Percentiles rank a stretch among this genome's conserved stretches.
Evolutionary conservation across 2,113 vertebrate genomes (phyloP).

Genomic region (Phasianus colchicus): DNA sequence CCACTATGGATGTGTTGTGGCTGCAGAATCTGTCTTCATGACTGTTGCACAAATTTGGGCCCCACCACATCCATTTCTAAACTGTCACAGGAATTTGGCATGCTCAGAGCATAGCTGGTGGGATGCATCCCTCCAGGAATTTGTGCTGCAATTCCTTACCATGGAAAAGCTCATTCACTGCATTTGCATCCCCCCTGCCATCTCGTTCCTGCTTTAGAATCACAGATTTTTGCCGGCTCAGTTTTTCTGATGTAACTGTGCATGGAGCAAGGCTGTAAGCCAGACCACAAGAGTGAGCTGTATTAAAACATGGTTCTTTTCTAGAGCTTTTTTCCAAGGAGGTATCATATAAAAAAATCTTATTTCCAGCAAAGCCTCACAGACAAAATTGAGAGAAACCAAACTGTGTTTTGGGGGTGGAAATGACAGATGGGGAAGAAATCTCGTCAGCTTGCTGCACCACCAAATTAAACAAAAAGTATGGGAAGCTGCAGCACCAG

Average conservation of each 20-base stretch:
- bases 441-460: constrained; percentile 2
- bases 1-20: neutral
- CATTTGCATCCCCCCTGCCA: neutral
- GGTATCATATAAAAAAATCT: neutral
- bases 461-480: constrained; percentile 15
- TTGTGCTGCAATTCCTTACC: neutral
- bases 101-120: neutral
- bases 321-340: neutral
- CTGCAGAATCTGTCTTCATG: neutral
- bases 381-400: neutral
- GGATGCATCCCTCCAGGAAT: neutral
- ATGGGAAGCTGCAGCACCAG: neutral
- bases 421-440: neutral
- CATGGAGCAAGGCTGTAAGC: neutral
- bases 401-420: neutral
- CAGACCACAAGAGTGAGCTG: neutral
- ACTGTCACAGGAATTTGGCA: neutral
- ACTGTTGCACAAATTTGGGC: neutral
- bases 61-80: fast-evolving
- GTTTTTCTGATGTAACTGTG: neutral
- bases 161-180: neutral
- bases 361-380: neutral
- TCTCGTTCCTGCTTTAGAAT: neutral
- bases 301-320: neutral
- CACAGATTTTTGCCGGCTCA: neutral